Evolutionary conservation across 2,888 invertebrate species (phyloP), one percentile per base, ranked within the genome.

Genomic region (Xestia sexstrigata): DNA sequence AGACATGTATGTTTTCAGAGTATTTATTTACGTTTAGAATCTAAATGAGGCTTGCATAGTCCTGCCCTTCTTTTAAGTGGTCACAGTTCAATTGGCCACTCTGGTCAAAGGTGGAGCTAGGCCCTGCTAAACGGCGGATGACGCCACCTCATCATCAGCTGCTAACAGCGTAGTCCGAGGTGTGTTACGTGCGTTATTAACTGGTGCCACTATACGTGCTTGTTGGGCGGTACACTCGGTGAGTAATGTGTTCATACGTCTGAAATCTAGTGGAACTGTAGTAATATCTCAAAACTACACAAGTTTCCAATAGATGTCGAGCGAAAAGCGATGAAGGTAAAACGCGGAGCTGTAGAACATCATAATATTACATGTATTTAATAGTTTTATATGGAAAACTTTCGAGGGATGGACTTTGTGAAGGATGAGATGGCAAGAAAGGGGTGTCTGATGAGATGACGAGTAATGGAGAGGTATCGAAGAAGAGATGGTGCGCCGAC

Each of bases 121-220:
- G 30, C n/a, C 58, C 39, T 72, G 45, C 30, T 78, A 82, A 74
- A 72, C 67, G 66, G 71, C 20, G 86, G 17, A 85, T 91, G 92
- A 89, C 91, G 92, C 91, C 92, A 93, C 84, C 86, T 81, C 85
- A 85, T 89, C 88, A 87, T 75, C 76, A 78, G 71, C 81, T 83
- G 90, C 79, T 92, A 89, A 90, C 62, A 63, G 89, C 89, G 88
- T 85, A 89, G 90, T 91, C 90, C 88, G 89, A 88, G 88, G 89
- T 86, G 91, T 88, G 89, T 89, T 90, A 89, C 89, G 87, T 87
- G 88, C 84, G 85, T 88, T 86, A 91, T 91, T 91, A 91, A 85
- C 86, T 90, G 92, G 91, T 93, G 94, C 91, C 88, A 88, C 83
- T 88, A 90, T 93, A 95, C 95, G 95, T 95, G 95, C 92, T 91